These are phyloP conservation scores for Chrosomus eos DNA, from an alignment of 2,797 vertebrate genomes.

Conservation along the genomic window DNA sequence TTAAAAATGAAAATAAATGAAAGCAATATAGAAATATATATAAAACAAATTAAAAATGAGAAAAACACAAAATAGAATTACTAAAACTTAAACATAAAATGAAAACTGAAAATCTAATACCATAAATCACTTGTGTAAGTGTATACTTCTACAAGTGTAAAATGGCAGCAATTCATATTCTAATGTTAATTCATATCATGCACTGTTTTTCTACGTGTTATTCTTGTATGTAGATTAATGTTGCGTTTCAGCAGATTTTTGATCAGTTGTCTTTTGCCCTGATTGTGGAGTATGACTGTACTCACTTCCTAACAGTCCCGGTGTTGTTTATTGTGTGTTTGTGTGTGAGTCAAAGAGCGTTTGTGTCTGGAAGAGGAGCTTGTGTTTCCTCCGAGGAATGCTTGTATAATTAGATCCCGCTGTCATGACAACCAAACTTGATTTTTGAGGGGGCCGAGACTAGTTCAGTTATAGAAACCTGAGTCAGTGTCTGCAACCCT, in stretches of 20 bases:
- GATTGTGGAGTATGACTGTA: background rate
- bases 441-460: constrained; percentile 59
- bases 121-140: background rate
- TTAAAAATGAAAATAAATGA: background rate
- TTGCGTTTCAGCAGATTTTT: background rate
- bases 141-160: background rate
- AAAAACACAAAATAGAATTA: background rate
- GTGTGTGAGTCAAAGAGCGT: constrained; percentile 31
- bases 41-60: background rate
- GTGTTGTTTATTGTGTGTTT: constrained; percentile 13
- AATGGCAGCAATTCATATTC: background rate
- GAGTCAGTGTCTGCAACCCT: constrained; percentile 63
- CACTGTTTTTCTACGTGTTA: background rate
- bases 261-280: background rate
- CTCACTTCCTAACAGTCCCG: background rate
- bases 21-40: background rate
- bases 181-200: background rate
- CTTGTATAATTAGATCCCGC: constrained; percentile 66
- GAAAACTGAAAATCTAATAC: background rate
- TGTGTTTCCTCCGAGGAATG: constrained; percentile 64
- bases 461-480: constrained; percentile 65
- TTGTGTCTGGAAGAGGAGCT: constrained; percentile 49
- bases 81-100: background rate
- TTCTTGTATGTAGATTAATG: background rate
- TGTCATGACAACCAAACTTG: constrained; percentile 67